Base-by-base conservation (phyloP, 2,888 invertebrate genomes). In the Epinotia bilunana region DNA sequence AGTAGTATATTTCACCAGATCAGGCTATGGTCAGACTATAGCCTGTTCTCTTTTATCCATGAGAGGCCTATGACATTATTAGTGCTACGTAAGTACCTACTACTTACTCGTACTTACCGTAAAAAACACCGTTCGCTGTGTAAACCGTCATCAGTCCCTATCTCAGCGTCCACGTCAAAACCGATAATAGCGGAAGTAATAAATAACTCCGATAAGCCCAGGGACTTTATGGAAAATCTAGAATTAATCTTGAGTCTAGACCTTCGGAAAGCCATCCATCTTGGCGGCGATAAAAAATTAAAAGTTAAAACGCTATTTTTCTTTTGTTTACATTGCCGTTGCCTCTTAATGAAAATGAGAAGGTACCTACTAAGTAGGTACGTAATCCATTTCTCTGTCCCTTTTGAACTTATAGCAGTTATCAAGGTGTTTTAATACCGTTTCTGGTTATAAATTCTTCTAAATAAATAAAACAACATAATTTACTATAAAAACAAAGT, bases 181-280 rank as follows among this genome's bases (percentile, higher is more conserved):
- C 72, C 79, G 78, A 80, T 80, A 81, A 80, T 80, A 72, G 79
- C 78, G 82, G 82, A 80, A 80, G 78, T 67, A 78, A 81, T 83
- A 81, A 82, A 82, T 83, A 78, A 80, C 77, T 2, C 28, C 67
- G 79, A 80, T 80, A 79, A 80, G 46, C 53, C 39, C 63, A 78
- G 79, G 76, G 78, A 78, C 78, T 72, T 78, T 78, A 77, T 79
- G 72, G 81, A 79, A 78, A 79, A 79, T 78, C 65, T 79, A 71
- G 72, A 77, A 55, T 18, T 61, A 70, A 79, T 78, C 76, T 76
- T 58, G 76, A 63, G 46, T 55, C 53, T 73, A 74, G 69, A 71
- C 55, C 73, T 76, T 79, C 69, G 77, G 69, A 78, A 78, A 78
- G 71, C 53, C 65, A 81, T 83, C 78, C 76, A 76, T 83, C 78